Base-by-base conservation (phyloP, 2,888 invertebrate genomes). In the Tridacna gigas region DNA sequence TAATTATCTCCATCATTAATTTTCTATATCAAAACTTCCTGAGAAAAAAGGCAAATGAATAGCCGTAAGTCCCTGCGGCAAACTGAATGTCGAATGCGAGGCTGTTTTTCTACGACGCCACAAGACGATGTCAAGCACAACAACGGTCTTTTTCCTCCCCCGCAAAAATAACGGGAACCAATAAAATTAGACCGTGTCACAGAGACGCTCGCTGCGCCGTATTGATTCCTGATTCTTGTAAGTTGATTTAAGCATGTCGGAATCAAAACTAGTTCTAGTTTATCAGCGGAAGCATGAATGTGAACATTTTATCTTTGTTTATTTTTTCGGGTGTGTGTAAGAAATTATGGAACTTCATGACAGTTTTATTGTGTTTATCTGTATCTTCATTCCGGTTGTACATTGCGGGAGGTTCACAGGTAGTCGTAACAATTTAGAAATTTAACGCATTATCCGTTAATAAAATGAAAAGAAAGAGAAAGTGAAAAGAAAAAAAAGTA, bases 261-360 rank as follows among this genome's bases (percentile, higher is more conserved):
- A 71, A 51, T 25, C 51, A 47, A 51, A 71, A 71, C n/a, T 18
- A 45, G 20, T 71, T 22, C 51, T 25, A 71, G 71, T 71, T 20
- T 51, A 71, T 47, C 51, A 47, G 5, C 18, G 47, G 71, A 71
- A 71, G 48, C 26, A 71, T 71, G 71, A 71, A 22, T 71, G 25
- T 71, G 48, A 51, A 47, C 71, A 48, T 48, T 71, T 12, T 71
- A 22, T n/a, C 48, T 26, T 25, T 51, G n/a, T 51, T 5, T 71
- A 26, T 51, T 28, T 71, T 22, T 71, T 26, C 22, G 71, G 51
- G 47, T 71, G 71, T 51, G 48, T 69, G 37, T 69, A 20, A 45
- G 47, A n/a, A 77, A 82, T 71, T 71, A 83, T 83, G 83, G 79
- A 76, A 79, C 51, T 66, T 69, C 77, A 74, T 76, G 83, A 83